Conservation (phyloP, 1,140 invertebrate species). For the Doryteuthis pealeii region DNA sequence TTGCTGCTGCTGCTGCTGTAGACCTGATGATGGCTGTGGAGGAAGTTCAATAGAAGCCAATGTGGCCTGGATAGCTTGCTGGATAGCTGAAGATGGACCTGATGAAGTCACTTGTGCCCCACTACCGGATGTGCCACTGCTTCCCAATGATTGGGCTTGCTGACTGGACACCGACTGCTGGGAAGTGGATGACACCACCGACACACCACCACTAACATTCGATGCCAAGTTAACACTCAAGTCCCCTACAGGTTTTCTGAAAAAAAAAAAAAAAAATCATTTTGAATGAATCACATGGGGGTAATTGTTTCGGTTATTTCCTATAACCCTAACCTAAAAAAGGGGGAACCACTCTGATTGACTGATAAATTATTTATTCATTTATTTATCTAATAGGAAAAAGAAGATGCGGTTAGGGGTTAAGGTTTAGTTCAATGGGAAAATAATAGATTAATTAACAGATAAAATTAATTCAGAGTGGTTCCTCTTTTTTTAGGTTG, state of each 20-base stretch:
- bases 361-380: no score
- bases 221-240: not conserved
- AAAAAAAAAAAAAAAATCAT: not conserved
- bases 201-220: not conserved
- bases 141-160: not conserved
- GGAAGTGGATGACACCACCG: not conserved
- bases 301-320: no score
- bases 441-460: no score
- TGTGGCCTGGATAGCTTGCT: conserved; percentile 91
- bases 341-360: no score
- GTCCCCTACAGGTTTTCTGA: not conserved
- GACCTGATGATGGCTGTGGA: conserved; percentile 32
- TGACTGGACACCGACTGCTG: not conserved
- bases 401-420: no score
- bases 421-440: no score
- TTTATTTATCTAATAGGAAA: no score
- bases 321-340: no score
- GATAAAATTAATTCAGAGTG: no score
- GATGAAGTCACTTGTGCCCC: conserved; percentile 24
- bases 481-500: no score
- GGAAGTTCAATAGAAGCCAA: conserved; percentile 65
- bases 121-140: not conserved
- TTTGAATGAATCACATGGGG: no score
- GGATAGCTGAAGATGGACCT: conserved; percentile 71
- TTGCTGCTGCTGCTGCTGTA: not conserved